Evolutionary conservation across 2,888 invertebrate genomes (phyloP), one percentile per base, ranked within the genome.

Genomic region (Lasioglossum pauxillum): DNA sequence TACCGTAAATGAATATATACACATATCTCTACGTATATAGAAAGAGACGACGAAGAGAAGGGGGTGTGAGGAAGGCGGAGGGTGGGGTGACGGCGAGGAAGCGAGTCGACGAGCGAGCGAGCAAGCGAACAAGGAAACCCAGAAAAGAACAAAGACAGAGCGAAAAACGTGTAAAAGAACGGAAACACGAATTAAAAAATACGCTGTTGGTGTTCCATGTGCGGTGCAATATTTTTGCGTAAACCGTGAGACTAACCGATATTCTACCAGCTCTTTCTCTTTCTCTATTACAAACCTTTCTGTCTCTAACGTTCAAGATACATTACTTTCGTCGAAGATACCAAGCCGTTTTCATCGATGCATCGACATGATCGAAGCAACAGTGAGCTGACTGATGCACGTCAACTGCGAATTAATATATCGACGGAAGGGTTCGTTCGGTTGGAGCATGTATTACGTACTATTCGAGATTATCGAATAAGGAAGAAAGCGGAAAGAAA

Each of bases 161-260:
- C 64, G 79, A 75, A 78, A 78, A 81, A 88, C 80, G 80, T 75
- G 82, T 78, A 78, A 86, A 88, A 79, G 83, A 87, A 84, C 75
- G 71, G 76, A 90, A 81, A 86, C 85, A 77, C 75, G 81, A 89
- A 82, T 82, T 75, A 72, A 84, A 85, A 83, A 76, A 74, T 85
- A 84, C 75, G 81, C 57, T 85, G 84, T 38, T 16, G 84, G 83
- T 83, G 83, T 86, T 88, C 80, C 88, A 85, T 89, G 86, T 85
- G 87, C 79, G 82, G 73, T 75, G 80, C 75, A 78, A 75, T 80
- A 80, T 84, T 83, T 82, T 72, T 44, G 14, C 14, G 69, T 46
- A 35, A 75, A 78, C 35, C 53, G 69, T 44, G 44, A 78, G 78
- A 80, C 78, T 44, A 83, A 46, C 80, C 41, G 69, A 78, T 46